Conservation (phyloP, 2,113 vertebrate genomes). For the Quiscalus mexicanus region DNA sequence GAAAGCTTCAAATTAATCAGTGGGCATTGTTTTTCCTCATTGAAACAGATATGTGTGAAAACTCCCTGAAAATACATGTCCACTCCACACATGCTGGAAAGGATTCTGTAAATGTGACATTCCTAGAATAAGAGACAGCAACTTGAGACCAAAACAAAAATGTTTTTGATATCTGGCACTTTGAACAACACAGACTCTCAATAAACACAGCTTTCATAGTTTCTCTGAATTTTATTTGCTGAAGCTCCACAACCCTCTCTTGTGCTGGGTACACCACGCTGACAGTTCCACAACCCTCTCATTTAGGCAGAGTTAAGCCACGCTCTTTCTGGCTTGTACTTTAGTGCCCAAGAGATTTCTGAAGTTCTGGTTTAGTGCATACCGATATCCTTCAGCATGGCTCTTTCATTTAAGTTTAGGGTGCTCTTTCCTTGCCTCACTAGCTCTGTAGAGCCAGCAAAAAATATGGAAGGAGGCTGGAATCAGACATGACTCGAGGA, state of each 20-base stretch:
- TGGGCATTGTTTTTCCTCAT: not conserved
- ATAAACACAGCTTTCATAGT: fast-evolving
- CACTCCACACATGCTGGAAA: not conserved
- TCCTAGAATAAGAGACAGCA: not conserved
- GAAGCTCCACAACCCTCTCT: not conserved
- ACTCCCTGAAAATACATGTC: not conserved
- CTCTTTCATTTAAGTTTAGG: not conserved
- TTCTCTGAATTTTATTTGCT: not conserved
- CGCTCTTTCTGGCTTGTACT: not conserved
- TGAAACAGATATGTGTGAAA: not conserved
- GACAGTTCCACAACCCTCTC: not conserved
- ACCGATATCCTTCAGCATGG: not conserved
- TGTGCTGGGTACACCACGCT: not conserved
- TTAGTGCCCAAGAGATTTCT: not conserved
- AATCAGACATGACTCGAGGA: not conserved
- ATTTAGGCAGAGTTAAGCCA: not conserved
- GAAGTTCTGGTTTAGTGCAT: not conserved
- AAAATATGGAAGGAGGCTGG: not conserved
- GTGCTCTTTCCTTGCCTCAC: not conserved
- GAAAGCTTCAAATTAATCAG: not conserved
- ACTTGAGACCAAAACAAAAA: not conserved
- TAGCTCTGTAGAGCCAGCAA: not conserved
- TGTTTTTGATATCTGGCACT: not conserved
- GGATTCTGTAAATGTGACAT: not conserved
- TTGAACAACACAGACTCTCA: not conserved